Percentiles rank a stretch among this genome's conserved stretches.
These are phyloP conservation scores for Cirrhinus mrigala DNA, from an alignment of 2,797 vertebrate genomes.

Conservation along the genomic window DNA sequence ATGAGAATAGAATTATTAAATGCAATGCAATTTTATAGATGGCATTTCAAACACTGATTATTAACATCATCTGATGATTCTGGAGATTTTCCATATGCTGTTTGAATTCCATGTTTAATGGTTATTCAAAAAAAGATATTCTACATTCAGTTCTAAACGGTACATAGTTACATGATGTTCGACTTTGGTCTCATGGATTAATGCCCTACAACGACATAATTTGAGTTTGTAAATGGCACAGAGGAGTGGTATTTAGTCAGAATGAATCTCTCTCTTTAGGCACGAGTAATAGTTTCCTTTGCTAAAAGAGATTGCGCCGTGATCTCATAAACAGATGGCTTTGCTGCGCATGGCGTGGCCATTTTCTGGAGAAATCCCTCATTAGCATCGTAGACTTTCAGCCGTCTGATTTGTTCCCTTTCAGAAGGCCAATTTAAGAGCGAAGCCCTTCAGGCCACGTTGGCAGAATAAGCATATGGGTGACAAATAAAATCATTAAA, in stretches of 20 bases:
- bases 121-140: background rate
- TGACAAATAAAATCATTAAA: slow-evolving; percentile 38
- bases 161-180: background rate
- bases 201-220: slow-evolving; percentile 13
- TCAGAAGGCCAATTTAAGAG: slow-evolving; percentile 24
- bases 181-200: background rate
- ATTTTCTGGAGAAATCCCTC: slow-evolving; percentile 45
- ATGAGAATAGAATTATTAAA: background rate
- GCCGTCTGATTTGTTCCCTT: slow-evolving; percentile 12
- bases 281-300: slow-evolving; percentile 12
- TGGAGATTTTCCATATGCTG: background rate
- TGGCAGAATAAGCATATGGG: slow-evolving; percentile 42
- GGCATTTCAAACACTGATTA: background rate
- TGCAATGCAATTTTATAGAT: background rate
- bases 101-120: no score
- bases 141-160: background rate
- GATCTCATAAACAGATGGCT: slow-evolving; percentile 49
- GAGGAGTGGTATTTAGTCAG: slow-evolving; percentile 35
- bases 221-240: slow-evolving; percentile 39
- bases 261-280: slow-evolving; percentile 36
- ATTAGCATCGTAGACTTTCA: slow-evolving; percentile 28
- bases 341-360: slow-evolving; percentile 40
- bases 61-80: background rate
- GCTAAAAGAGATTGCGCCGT: background rate
- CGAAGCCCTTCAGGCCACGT: slow-evolving; percentile 38